These are phyloP conservation scores for Orthosia cruda DNA, from an alignment of 2,888 invertebrate genomes.

Conservation along the genomic window DNA sequence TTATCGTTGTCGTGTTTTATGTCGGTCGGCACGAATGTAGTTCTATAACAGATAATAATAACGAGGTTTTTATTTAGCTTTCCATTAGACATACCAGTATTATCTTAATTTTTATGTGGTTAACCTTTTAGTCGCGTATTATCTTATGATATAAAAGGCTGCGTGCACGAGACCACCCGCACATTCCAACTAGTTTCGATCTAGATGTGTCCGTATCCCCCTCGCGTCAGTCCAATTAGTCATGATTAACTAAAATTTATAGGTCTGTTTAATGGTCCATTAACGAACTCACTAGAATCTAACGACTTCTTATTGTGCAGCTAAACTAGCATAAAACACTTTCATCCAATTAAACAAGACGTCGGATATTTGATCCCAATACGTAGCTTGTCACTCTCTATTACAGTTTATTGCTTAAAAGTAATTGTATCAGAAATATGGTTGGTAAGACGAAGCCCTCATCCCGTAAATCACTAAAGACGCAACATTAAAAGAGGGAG, in stretches of 20 bases:
- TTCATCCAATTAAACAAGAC: constrained; percentile 83
- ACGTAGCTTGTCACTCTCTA: constrained; percentile 72
- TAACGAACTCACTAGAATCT: constrained; percentile 85
- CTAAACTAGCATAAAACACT: constrained; percentile 87
- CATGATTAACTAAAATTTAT: constrained; percentile 91
- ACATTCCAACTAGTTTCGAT: constrained; percentile 67
- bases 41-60: constrained; percentile 79
- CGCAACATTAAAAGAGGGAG: constrained; percentile 68
- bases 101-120: constrained; percentile 88
- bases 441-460: constrained; percentile 62
- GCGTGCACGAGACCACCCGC: constrained; percentile 87
- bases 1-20: constrained; percentile 74
- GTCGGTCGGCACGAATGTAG: constrained; percentile 73
- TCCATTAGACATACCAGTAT: constrained; percentile 77
- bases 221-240: constrained; percentile 88
- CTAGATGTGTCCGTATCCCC: constrained; percentile 75
- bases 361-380: constrained; percentile 81
- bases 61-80: constrained; percentile 78
- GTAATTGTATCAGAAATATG: constrained; percentile 62
- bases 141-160: constrained; percentile 80
- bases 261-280: constrained; percentile 88
- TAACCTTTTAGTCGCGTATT: constrained; percentile 83
- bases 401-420: constrained; percentile 69
- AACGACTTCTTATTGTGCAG: constrained; percentile 86
- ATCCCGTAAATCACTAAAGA: constrained; percentile 73